Percentiles rank a stretch among this genome's conserved stretches.
phyloP scores from a whole-genome alignment of 1,140 invertebrate species.

The Zaprionus tsacasi region DNA sequence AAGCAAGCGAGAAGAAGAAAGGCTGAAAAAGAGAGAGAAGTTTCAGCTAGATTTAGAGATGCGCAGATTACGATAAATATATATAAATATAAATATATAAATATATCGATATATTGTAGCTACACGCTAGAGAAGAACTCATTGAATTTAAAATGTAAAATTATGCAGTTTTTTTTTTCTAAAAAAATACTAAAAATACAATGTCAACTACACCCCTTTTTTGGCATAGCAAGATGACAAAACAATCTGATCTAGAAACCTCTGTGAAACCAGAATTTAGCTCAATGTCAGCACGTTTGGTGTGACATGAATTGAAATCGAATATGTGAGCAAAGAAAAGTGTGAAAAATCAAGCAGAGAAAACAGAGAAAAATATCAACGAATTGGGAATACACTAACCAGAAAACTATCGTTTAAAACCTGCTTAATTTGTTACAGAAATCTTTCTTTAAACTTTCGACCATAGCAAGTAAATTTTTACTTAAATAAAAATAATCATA shows the following conservation, averaged over 20 bases:
- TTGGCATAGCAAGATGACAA: not conserved
- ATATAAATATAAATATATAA: too few relatives aligned
- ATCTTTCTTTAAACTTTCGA: not conserved
- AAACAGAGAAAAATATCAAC: not conserved
- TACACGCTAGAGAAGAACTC: not conserved
- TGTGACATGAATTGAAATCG: slow-evolving; percentile 50
- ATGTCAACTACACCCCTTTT: not conserved
- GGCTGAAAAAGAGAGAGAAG: not conserved
- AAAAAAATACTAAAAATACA: not conserved
- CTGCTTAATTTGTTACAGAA: not conserved
- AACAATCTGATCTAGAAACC: not conserved
- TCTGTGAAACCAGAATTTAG: not conserved
- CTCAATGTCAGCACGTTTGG: not conserved
- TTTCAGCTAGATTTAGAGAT: too few relatives aligned
- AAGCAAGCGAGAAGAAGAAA: not conserved
- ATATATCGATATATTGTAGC: too few relatives aligned
- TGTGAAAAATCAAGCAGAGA: not conserved
- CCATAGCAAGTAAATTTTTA: too few relatives aligned
- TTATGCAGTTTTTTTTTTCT: not conserved
- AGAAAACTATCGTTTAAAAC: not conserved
- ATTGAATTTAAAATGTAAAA: not conserved
- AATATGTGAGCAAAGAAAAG: slow-evolving; percentile 23
- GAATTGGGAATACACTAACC: not conserved
- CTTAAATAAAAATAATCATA: too few relatives aligned
- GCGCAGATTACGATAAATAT: too few relatives aligned